Percentiles rank a stretch among this genome's conserved stretches.
Conservation (phyloP, 2,113 vertebrate genomes). For the Lamprologus ornatipinnis region DNA sequence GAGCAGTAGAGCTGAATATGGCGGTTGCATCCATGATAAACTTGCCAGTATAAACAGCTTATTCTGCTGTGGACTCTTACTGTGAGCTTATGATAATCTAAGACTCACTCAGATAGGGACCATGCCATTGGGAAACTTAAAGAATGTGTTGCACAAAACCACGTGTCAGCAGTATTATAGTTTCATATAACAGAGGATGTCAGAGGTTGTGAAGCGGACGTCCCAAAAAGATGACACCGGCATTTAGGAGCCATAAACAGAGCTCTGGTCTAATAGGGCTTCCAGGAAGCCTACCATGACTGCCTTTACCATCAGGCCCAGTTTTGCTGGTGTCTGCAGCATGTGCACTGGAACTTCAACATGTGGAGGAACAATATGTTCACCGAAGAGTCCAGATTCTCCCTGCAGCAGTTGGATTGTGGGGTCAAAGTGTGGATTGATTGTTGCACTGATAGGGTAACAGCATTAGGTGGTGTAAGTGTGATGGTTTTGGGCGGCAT, state of each 20-base stretch:
- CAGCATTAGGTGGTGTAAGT: neutral
- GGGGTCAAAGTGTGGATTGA: neutral
- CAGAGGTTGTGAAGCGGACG: neutral
- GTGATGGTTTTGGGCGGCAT: neutral
- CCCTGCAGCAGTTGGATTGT: neutral
- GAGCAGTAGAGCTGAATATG: neutral
- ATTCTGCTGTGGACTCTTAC: neutral
- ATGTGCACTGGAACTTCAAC: neutral
- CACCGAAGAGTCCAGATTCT: neutral
- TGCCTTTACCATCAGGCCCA: neutral
- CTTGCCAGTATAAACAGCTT: neutral
- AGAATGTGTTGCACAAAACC: neutral
- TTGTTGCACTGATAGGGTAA: neutral
- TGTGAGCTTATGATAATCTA: neutral
- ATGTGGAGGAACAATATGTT: neutral
- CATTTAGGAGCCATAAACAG: neutral
- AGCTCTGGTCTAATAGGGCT: neutral
- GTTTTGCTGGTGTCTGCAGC: neutral
- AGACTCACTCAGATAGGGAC: neutral
- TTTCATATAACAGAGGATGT: neutral
- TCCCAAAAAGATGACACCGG: neutral
- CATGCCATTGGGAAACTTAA: fast-evolving
- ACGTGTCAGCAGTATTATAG: neutral
- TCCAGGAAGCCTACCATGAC: neutral
- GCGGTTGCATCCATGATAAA: neutral